Evolutionary conservation across 2,888 invertebrate genomes (phyloP), one percentile per base, ranked within the genome.

Genomic region (Diadromus collaris): DNA sequence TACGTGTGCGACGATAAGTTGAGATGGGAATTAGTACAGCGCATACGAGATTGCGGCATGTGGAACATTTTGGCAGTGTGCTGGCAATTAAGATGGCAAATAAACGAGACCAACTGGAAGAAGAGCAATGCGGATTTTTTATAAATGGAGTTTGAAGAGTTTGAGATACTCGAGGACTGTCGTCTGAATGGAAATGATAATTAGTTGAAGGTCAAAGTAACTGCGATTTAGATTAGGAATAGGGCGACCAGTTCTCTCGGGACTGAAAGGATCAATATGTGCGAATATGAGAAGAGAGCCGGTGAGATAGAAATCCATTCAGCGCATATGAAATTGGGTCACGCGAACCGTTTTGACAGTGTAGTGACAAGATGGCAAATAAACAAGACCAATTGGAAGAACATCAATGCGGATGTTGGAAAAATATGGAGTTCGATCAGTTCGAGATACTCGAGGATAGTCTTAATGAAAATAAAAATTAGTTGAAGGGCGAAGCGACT

Each of bases 371-470:
- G 85, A 80, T 90, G 90, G 88, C 90, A 91, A 86, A 89, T 88
- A 83, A 92, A 89, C 88, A 91, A 87, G 78, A 82, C 90, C 80
- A 92, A 93, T 75, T 92, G 93, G 86, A 94, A 94, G 83, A 91
- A 91, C 80, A 92, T 93, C 13, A 94, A 93, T 82, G 76, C 83
- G 13, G 95, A 95, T 88, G 94, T 95, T 84, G 95, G 95, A 56
- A 96, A 96, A 85, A 97, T n/a, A n/a, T 97, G 94, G 96, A 96
- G 84, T 97, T 97, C 85, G 96, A 97, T 91, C 95, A 95, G 85
- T 95, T 95, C 84, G 95, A 95, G 91, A 94, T 95, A 69, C 92
- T 95, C n/a, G n/a, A n/a, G n/a, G n/a, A n/a, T n/a, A n/a, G n/a
- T n/a, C n/a, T n/a, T n/a, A n/a, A n/a, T n/a, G n/a, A n/a, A n/a